Evolutionary conservation across 2,113 vertebrate genomes (phyloP).

Genomic region (Halcyon malimbica): DNA sequence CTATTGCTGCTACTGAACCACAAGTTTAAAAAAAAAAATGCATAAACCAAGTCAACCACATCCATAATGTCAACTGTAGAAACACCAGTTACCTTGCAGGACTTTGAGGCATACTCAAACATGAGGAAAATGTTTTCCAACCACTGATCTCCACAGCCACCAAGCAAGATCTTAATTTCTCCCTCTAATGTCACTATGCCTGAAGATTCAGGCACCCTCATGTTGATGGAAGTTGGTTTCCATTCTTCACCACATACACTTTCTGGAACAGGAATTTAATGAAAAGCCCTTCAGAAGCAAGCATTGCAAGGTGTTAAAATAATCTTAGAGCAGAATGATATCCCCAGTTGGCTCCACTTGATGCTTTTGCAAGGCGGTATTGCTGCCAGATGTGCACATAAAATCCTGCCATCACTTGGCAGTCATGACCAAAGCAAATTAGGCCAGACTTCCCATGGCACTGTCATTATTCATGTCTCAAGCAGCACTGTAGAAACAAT

Average conservation of each 20-base stretch:
- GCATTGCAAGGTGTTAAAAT: neutral
- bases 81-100: neutral
- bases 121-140: neutral
- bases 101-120: neutral
- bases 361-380: neutral
- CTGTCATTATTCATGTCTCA: neutral
- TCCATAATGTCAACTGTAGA: neutral
- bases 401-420: neutral
- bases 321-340: neutral
- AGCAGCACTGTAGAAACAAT: neutral
- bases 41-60: neutral
- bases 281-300: neutral
- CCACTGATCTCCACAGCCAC: neutral
- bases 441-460: neutral
- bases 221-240: neutral
- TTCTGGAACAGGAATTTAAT: neutral
- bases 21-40: slow-evolving; percentile 19
- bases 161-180: neutral
- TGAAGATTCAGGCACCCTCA: neutral
- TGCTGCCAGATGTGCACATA: neutral
- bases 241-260: neutral
- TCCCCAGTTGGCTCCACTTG: neutral
- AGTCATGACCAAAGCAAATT: neutral
- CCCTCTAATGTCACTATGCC: neutral
- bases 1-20: neutral